Evolutionary conservation across 2,888 invertebrate genomes (phyloP).

Genomic region (Clitarchus hookeri): DNA sequence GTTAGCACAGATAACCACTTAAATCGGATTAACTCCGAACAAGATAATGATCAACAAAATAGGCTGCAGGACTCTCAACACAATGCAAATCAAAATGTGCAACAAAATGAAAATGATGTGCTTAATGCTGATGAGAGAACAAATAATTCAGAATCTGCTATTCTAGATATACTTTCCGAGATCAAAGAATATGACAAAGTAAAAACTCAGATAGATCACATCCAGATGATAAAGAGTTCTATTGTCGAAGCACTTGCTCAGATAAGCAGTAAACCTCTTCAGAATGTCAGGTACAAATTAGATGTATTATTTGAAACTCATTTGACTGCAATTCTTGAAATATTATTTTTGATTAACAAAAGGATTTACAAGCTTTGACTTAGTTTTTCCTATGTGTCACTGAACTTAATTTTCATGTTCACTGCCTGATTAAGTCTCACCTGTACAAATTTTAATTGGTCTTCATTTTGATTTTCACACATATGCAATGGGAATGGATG

Average conservation of each 20-base stretch:
- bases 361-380: no score
- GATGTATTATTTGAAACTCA: not conserved
- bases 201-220: not conserved
- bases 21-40: not conserved
- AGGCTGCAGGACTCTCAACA: not conserved
- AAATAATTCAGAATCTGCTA: not conserved
- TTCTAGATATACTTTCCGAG: slow-evolving; percentile 6
- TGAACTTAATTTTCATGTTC: no score
- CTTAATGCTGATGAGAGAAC: not conserved
- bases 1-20: not conserved
- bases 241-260: slow-evolving; percentile 45
- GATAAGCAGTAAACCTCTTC: slow-evolving; percentile 70
- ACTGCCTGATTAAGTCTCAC: not conserved
- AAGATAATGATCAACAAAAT: not conserved
- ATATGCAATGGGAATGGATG: no score
- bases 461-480: not conserved
- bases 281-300: slow-evolving; percentile 74
- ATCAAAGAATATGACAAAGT: not conserved
- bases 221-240: slow-evolving; percentile 62
- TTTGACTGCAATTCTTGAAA: not conserved
- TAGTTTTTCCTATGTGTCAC: no score
- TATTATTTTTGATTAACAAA: no score
- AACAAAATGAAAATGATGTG: not conserved
- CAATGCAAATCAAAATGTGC: not conserved
- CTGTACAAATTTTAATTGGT: not conserved